Evolutionary conservation across 2,113 vertebrate genomes (phyloP), one percentile per base, ranked within the genome.

Genomic region (Glaucomys volans): DNA sequence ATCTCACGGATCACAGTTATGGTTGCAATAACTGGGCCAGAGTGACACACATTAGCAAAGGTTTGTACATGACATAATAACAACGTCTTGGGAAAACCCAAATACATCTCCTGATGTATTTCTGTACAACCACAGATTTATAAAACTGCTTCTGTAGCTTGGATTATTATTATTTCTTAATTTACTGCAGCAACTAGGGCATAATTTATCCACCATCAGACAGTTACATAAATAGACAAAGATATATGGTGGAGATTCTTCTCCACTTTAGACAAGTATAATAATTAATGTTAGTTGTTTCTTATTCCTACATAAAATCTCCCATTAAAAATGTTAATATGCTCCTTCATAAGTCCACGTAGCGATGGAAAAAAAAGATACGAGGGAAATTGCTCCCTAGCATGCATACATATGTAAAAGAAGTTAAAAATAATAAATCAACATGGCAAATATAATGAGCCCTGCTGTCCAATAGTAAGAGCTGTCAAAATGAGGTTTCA

Each of bases 401-500:
- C 40, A 84, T 77, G 71, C 95, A 94, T 96, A 77, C 81, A 96
- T 95, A 98, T 94, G 77, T 96, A 96, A 96, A 90, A 95, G 89
- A 97, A 97, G 90, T 95, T 97, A 93, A 97, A 96, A 98, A 97
- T 96, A 97, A 97, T 98, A 96, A 98, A 98, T 98, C 94, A 81
- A 91, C 62, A 47, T 35, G 54, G 87, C 72, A 98, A 98, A 98
- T 85, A 82, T 94, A 98, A 97, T 69, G 57, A 97, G 93, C 84
- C 90, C 87, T 84, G 96, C 75, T 95, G 96, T 97, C 97, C 96
- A 95, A 95, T 75, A 97, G 94, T 88, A 84, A 87, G 67, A 89
- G 90, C 91, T 97, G 91, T 97, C 96, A 96, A 72, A 95, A 95
- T 94, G 92, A 97, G 81, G 0, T 95, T 98, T 95, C 97, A 95